Evolutionary conservation across 2,888 invertebrate genomes (phyloP), one percentile per base, ranked within the genome.

Genomic region (Dryobota labecula): DNA sequence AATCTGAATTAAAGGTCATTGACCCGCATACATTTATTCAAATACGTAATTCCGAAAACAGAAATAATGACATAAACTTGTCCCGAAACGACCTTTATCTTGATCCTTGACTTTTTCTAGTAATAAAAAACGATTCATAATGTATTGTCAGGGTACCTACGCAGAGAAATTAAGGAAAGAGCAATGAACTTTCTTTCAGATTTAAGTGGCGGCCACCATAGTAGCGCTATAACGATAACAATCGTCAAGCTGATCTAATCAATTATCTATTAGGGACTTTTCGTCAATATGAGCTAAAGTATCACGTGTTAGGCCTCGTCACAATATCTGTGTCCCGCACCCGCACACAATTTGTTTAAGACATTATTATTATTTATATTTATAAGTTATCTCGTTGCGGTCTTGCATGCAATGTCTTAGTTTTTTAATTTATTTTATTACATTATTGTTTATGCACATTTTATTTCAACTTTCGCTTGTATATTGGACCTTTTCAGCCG

Each of bases 401-500:
- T 80, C 75, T 83, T 86, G 90, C 88, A 90, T 90, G 89, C 85
- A 82, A 76, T 87, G 83, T 88, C 66, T 81, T 84, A 73, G 78
- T 83, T 82, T 84, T 81, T 80, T 84, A 8, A 65, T 78, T 58
- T 47, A 38, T 66, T 74, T 63, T 71, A 58, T 70, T 41, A 54
- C 38, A 78, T 54, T 64, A 61, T 62, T 84, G 84, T 86, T 80
- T 86, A 84, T 91, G 90, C 91, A 88, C 89, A 78, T 82, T 86
- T 83, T 84, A 83, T 84, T 85, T 73, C 67, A 78, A 80, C 58
- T 83, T 72, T 84, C 76, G 85, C 90, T 94, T 94, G 94, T 94
- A 94, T 91, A 92, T 95, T 94, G 95, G 95, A 95, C 94, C 94
- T 94, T 94, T 90, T 82, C 73, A 62, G 56, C 78, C 51, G 67